phyloP scores from a whole-genome alignment of 2,888 invertebrate species.

The Phania funesta region DNA sequence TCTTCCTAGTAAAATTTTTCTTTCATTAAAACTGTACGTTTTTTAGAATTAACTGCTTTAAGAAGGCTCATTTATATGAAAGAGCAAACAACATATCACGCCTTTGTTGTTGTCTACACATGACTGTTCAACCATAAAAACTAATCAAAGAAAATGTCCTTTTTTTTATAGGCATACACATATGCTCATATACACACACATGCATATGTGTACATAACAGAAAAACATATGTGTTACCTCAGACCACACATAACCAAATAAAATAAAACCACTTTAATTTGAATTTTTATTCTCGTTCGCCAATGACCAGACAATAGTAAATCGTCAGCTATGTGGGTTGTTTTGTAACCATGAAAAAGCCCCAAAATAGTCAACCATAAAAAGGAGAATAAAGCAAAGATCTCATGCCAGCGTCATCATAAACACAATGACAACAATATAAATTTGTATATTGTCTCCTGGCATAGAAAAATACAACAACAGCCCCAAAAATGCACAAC shows the following conservation, averaged over 20 bases:
- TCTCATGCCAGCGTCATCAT: neutral
- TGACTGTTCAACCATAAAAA: slow-evolving; percentile 42
- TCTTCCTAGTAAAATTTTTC: neutral
- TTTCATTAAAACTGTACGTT: neutral
- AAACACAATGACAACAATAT: slow-evolving; percentile 23
- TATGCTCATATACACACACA: neutral
- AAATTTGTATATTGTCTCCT: slow-evolving; percentile 17
- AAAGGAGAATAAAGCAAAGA: neutral
- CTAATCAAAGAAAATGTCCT: slow-evolving; percentile 44
- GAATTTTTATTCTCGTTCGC: slow-evolving; percentile 29
- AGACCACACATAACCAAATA: slow-evolving; percentile 30
- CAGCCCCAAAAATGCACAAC: slow-evolving; percentile 4
- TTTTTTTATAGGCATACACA: neutral
- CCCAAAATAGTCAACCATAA: neutral
- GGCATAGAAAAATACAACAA: neutral
- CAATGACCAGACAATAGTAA: slow-evolving; percentile 9
- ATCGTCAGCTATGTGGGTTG: neutral
- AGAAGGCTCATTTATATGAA: neutral
- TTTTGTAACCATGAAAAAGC: slow-evolving; percentile 4
- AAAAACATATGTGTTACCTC: neutral
- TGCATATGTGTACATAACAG: no score
- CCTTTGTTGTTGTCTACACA: neutral
- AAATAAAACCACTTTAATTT: slow-evolving; percentile 60
- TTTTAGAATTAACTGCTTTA: neutral
- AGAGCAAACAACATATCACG: neutral